Percentiles rank a stretch among this genome's conserved stretches.
Evolutionary conservation across 1,140 invertebrate species (phyloP).

Genomic region (Scaptomyza montana): DNA sequence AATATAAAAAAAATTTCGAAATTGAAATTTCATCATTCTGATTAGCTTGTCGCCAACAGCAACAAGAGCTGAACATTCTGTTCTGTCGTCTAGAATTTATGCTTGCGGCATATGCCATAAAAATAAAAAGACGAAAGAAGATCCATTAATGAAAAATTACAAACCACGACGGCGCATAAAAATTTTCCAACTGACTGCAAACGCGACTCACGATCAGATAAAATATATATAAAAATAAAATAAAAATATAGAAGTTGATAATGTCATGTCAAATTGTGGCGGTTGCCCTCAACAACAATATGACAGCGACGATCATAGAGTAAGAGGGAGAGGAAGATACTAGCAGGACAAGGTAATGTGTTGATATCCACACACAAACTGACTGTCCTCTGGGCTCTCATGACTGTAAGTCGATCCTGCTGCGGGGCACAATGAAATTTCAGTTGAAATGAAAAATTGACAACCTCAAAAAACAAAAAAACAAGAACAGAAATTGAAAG

Average conservation of each 20-base stretch:
- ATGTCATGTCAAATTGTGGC: constrained; percentile 79
- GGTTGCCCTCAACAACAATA: constrained; percentile 60
- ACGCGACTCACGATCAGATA: constrained; percentile 71
- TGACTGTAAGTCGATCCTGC: constrained; percentile 67
- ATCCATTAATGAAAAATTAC: constrained; percentile 76
- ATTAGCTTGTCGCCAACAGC: constrained; percentile 55
- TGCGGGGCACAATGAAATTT: constrained; percentile 48
- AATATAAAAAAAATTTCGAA: constrained; percentile 14
- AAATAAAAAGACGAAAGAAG: constrained; percentile 36
- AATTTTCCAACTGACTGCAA: constrained; percentile 76
- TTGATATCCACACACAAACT: constrained; percentile 52
- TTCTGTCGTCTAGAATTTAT: constrained; percentile 42
- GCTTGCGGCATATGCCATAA: constrained; percentile 61
- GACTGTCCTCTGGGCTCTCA: constrained; percentile 29
- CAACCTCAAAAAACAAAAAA: constrained; percentile 8
- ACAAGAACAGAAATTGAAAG: constrained; percentile 66
- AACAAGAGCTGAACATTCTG: neutral
- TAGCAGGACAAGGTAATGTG: constrained; percentile 33
- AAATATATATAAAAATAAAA: constrained; percentile 38
- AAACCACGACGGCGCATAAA: constrained; percentile 28
- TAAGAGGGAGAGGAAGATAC: constrained; percentile 9
- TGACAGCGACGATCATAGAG: constrained; percentile 54
- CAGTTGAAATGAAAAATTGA: constrained; percentile 61
- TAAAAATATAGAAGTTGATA: constrained; percentile 41
- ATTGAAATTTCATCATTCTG: constrained; percentile 77